Base-by-base conservation (phyloP, 2,113 vertebrate genomes). In the Trachemys scripta region DNA sequence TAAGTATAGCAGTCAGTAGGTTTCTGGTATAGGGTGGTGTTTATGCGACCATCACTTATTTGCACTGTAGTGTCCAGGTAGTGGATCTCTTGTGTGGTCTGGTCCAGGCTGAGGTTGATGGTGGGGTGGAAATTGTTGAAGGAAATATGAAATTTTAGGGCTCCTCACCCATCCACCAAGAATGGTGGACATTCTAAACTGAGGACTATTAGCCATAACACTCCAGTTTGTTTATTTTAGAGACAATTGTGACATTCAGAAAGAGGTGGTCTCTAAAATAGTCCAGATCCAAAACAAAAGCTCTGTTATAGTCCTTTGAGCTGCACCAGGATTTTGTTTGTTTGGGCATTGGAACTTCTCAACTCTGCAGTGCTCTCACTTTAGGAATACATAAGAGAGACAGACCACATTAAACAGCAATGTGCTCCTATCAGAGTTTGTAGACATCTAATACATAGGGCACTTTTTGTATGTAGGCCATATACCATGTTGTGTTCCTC, bases 311-410 rank as follows among this genome's bases (percentile, higher is more conserved):
- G 65, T 72, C 19, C n/a, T 72, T 38, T 72, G 65, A 0, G 0
- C 50, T 82, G 11, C 35, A 85, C 14, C 24, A 59, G 92, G 65
- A 9, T 10, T 87, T 88, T 45, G 50, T 29, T 47, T 65, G 8
- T 91, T 91, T 65, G 12, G 93, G 29, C 9, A 59, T 45, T 80
- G 57, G 72, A 72, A 53, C 95, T 96, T 86, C 51, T 86, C 22
- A 65, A 35, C 29, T 88, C 79, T 72, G 76, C 94, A 89, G 50
- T 56, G 88, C 17, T 62, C 3, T 53, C 89, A 47, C 54, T 76
- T 59, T 25, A 85, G 81, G 69, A 56, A 31, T 82, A 50, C 83
- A 81, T 75, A 59, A 91, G 80, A 78, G 82, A 27, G 54, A 31
- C 22, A 24, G 54, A 35, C 20, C 59, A 35, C 75, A 54, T 50